phyloP scores from a whole-genome alignment of 2,113 vertebrate species.

The Thalassarche chlororhynchos region DNA sequence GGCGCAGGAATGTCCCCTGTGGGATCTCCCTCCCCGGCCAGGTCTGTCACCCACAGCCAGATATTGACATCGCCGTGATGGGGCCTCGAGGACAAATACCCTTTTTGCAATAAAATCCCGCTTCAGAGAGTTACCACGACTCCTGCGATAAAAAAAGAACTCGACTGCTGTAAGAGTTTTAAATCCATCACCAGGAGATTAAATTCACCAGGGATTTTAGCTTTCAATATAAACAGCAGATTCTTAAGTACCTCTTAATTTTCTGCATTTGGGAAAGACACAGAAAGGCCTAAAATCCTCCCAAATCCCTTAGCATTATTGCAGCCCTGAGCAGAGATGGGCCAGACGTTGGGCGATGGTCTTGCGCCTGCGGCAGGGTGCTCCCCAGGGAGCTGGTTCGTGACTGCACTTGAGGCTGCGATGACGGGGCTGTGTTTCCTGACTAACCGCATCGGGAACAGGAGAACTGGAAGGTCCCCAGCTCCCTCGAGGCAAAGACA shows the following conservation, averaged over 20 bases:
- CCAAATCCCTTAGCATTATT: background rate
- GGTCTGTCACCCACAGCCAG: background rate
- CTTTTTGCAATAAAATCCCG: background rate
- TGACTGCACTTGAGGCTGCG: background rate
- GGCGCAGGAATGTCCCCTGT: background rate
- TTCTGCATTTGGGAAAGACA: constrained; percentile 37
- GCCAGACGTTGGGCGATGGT: background rate
- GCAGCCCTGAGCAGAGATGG: background rate
- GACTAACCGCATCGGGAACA: background rate
- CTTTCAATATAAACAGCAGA: constrained; percentile 64
- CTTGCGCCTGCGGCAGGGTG: background rate
- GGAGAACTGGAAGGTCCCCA: background rate
- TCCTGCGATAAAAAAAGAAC: background rate
- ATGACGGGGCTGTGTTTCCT: background rate
- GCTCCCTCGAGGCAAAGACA: background rate
- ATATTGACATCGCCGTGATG: fast-evolving
- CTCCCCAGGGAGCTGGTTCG: background rate
- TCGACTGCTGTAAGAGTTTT: constrained; percentile 51
- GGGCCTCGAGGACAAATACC: background rate
- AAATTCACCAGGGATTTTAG: constrained; percentile 69
- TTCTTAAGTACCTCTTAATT: constrained; percentile 69
- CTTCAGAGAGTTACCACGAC: constrained; percentile 30
- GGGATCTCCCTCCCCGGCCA: background rate
- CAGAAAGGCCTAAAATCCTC: constrained; percentile 42
- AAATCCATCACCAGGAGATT: constrained; percentile 67